Evolutionary conservation across 2,888 invertebrate genomes (phyloP), one percentile per base, ranked within the genome.

Genomic region (Drosophila villosipedis): DNA sequence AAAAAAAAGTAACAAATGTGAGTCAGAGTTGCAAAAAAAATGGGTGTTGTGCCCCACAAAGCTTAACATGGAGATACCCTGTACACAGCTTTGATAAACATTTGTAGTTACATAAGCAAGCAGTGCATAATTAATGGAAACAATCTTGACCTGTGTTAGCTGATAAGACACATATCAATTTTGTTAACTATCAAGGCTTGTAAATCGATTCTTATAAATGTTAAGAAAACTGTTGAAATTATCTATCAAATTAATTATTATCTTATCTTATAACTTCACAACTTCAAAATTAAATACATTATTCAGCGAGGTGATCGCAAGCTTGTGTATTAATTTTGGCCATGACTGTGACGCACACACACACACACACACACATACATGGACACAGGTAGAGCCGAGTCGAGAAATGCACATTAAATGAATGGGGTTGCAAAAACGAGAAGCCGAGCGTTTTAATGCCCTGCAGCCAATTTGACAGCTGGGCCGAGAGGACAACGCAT

Each of bases 391-490:
- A 84, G 55, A n/a, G 39, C 39, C 28, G 57, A 39, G n/a, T 14
- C n/a, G 57, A 58, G 22, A 55, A 65, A 22, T 76, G 66, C 64
- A 65, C 60, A 71, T 63, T 49, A 67, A 78, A 73, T 78, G 85
- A 78, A 73, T 78, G 85, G 85, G 85, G 85, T 85, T 85, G 85
- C 82, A 88, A 85, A 85, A 86, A 84, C 76, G 75, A 74, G 83
- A 83, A 75, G 71, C 68, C 53, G 73, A 71, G 68, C 55, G 63
- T 72, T 68, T 68, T 73, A 19, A 28, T 54, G 68, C 80, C 82
- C 73, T 83, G 80, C 80, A 68, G 81, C 70, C 65, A 74, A 66
- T 64, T 77, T 67, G 73, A 60, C 73, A 81, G 78, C 80, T 82
- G 80, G 69, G 64, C 67, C 53, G 69, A 52, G 62, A 80, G 82